Evolutionary conservation across 1,140 invertebrate genomes (phyloP).

Genomic region (Hyles euphorbiae): DNA sequence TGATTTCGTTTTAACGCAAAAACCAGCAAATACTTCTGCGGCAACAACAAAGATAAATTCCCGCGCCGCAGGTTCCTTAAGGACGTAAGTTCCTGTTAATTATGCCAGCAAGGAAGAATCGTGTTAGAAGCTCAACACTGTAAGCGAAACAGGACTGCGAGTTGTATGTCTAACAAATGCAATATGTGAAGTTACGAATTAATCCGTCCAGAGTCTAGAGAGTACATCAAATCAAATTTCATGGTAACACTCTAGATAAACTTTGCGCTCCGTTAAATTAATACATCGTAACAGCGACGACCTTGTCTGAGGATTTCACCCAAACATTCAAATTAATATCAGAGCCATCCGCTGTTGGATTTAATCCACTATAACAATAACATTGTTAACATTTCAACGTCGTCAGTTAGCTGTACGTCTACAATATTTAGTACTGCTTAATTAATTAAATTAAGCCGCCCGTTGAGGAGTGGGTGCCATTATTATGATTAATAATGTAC

Average conservation of each 20-base stretch:
- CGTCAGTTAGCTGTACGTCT: conserved; percentile 46
- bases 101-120: no score
- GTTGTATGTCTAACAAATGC: conserved; percentile 4
- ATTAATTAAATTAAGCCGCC: conserved; percentile 62
- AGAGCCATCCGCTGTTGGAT: conserved; percentile 48
- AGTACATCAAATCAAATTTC: conserved; percentile 29
- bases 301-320: conserved; percentile 49
- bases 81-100: no score
- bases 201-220: conserved; percentile 17
- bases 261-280: conserved; percentile 37
- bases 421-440: conserved; percentile 59
- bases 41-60: no score
- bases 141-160: no score
- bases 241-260: conserved; percentile 29
- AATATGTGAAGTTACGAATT: conserved; percentile 23
- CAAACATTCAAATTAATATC: conserved; percentile 64
- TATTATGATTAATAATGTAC: conserved; percentile 56
- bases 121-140: no score
- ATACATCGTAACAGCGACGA: conserved; percentile 42
- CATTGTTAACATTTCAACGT: conserved; percentile 68
- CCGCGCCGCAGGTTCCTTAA: no score
- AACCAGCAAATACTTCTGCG: no score
- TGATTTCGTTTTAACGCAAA: no score
- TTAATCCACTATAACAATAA: conserved; percentile 67
- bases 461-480: conserved; percentile 37